These are phyloP conservation scores for Pimephales promelas DNA, from an alignment of 2,113 vertebrate genomes.

Conservation along the genomic window DNA sequence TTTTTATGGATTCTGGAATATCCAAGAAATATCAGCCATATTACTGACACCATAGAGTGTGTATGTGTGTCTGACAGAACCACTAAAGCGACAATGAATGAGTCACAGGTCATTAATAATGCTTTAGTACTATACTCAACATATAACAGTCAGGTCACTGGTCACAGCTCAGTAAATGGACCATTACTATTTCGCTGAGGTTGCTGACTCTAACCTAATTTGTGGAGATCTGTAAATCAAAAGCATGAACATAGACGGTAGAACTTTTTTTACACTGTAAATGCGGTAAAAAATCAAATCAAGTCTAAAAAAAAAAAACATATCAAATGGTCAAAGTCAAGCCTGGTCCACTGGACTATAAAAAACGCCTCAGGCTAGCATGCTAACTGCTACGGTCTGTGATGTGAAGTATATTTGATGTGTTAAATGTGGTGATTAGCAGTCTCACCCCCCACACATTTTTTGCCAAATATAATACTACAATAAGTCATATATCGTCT, in stretches of 20 bases:
- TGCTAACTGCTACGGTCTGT: not conserved
- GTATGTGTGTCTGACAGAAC: not conserved
- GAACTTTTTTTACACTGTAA: not conserved
- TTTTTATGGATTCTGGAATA: not conserved
- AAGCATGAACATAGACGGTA: not conserved
- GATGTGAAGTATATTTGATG: not conserved
- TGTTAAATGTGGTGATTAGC: constrained; percentile 1
- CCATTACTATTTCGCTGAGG: not conserved
- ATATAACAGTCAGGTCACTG: constrained; percentile 25
- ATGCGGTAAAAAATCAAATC: not conserved
- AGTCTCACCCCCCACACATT: not conserved
- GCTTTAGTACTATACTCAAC: constrained; percentile 12
- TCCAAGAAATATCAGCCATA: not conserved
- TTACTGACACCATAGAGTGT: not conserved
- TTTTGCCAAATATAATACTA: not conserved
- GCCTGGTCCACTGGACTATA: not conserved
- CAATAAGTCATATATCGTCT: not conserved
- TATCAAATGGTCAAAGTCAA: not conserved
- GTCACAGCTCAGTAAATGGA: not conserved
- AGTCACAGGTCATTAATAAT: constrained; percentile 36
- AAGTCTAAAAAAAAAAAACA: not conserved
- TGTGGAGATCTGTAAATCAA: constrained; percentile 3
- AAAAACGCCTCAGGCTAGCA: not conserved
- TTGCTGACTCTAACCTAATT: constrained; percentile 14
- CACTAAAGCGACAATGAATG: constrained; percentile 1